Conservation (phyloP, 2,888 invertebrate species). For the Gortyna flavago region DNA sequence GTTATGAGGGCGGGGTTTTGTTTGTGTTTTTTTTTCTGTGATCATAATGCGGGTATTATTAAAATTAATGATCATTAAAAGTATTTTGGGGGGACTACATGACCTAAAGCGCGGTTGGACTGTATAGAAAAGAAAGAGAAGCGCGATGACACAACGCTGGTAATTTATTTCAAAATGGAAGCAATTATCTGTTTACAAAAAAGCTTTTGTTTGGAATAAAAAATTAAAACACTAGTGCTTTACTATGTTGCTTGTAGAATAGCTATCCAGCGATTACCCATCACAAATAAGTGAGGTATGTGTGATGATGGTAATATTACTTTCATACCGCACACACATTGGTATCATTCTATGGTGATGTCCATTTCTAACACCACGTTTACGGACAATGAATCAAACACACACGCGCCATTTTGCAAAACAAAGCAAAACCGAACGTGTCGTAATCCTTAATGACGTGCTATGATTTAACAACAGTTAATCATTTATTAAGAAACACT, state of each 20-base stretch:
- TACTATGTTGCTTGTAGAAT: no score
- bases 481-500: slow-evolving; percentile 58
- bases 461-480: slow-evolving; percentile 51
- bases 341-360: not conserved
- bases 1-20: slow-evolving; percentile 63
- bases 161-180: no score
- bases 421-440: slow-evolving; percentile 35
- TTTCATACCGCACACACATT: not conserved
- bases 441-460: slow-evolving; percentile 39
- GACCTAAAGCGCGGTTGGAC: no score
- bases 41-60: slow-evolving; percentile 41
- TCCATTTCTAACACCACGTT: not conserved
- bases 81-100: slow-evolving; percentile 23
- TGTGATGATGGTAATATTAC: not conserved
- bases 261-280: not conserved
- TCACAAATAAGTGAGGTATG: not conserved
- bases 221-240: no score
- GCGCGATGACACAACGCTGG: no score
- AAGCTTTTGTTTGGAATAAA: no score
- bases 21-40: slow-evolving; percentile 49
- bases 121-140: no score
- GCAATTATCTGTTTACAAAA: no score
- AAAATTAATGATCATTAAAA: slow-evolving; percentile 36
- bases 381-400: slow-evolving; percentile 6
- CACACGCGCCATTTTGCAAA: slow-evolving; percentile 33